Percentiles rank a stretch among this genome's conserved stretches.
Evolutionary conservation across 2,797 vertebrate genomes (phyloP).

Genomic region (Arrhamphus sclerolepis): DNA sequence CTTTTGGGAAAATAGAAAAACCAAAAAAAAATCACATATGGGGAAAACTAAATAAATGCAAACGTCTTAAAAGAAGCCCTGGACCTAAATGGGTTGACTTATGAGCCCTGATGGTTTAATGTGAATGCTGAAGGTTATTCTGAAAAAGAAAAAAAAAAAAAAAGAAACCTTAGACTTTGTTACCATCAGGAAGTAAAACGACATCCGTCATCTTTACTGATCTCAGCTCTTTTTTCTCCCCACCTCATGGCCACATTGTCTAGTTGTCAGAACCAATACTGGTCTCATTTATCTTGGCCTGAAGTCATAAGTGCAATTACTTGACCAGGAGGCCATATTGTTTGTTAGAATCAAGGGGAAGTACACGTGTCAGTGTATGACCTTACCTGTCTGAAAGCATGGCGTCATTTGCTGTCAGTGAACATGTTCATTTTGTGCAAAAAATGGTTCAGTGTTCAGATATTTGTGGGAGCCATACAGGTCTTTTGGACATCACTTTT

Average conservation of each 20-base stretch:
- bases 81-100: no score
- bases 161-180: slow-evolving; percentile 6
- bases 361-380: slow-evolving; percentile 34
- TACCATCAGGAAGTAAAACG: slow-evolving; percentile 4
- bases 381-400: slow-evolving; percentile 40
- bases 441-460: neutral
- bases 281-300: slow-evolving; percentile 52
- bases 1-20: neutral
- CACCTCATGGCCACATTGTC: slow-evolving; percentile 21
- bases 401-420: slow-evolving; percentile 35
- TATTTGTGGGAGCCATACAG: no score
- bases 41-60: no score
- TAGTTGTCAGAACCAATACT: slow-evolving; percentile 50
- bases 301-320: slow-evolving; percentile 30
- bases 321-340: slow-evolving; percentile 38
- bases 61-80: no score
- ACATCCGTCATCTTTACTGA: neutral
- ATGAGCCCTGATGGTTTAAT: no score
- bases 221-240: slow-evolving; percentile 15
- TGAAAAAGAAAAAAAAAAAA: no score
- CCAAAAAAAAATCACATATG: no score
- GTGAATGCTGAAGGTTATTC: neutral
- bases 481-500: no score
- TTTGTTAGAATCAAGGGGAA: slow-evolving; percentile 21
- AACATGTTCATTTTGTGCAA: slow-evolving; percentile 31